These are phyloP conservation scores for Pachyrhynchus sulphureomaculatus DNA, from an alignment of 1,140 invertebrate genomes.

Conservation along the genomic window DNA sequence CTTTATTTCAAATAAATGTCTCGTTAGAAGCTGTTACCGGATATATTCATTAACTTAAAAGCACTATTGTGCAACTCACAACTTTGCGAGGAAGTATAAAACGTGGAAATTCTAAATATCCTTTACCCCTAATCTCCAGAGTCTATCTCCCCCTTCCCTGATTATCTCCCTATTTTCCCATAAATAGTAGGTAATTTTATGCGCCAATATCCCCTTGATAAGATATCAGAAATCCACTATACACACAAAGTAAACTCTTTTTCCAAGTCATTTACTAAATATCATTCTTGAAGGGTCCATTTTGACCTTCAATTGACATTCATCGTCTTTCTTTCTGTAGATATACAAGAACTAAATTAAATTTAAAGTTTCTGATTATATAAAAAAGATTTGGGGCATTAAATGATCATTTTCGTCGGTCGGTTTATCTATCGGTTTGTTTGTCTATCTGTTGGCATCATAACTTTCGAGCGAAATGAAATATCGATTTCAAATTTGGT, in stretches of 20 bases:
- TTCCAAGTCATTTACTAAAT: conserved; percentile 11
- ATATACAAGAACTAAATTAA: too few relatives aligned
- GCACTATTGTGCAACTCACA: conserved; percentile 8
- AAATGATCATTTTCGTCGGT: too few relatives aligned
- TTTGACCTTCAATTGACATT: neutral
- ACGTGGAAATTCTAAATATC: conserved; percentile 17
- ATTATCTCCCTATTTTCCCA: conserved; percentile 18
- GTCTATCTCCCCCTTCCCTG: conserved; percentile 17
- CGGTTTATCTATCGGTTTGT: too few relatives aligned
- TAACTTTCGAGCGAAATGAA: too few relatives aligned
- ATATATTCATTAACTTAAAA: conserved; percentile 22
- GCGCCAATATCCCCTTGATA: conserved; percentile 18
- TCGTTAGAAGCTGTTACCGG: conserved; percentile 10
- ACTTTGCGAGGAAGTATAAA: conserved; percentile 2
- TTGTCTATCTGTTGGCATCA: too few relatives aligned
- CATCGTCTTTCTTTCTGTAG: too few relatives aligned
- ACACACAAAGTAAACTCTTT: conserved; percentile 11
- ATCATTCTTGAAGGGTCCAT: neutral
- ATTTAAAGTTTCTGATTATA: too few relatives aligned
- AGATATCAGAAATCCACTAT: conserved; percentile 10
- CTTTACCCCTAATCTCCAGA: conserved; percentile 12
- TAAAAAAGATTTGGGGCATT: too few relatives aligned
- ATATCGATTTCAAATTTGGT: too few relatives aligned
- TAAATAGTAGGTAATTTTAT: conserved; percentile 29
- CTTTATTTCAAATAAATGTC: conserved; percentile 6